Evolutionary conservation across 2,888 invertebrate genomes (phyloP).

Genomic region (Pediacus dermestoides): DNA sequence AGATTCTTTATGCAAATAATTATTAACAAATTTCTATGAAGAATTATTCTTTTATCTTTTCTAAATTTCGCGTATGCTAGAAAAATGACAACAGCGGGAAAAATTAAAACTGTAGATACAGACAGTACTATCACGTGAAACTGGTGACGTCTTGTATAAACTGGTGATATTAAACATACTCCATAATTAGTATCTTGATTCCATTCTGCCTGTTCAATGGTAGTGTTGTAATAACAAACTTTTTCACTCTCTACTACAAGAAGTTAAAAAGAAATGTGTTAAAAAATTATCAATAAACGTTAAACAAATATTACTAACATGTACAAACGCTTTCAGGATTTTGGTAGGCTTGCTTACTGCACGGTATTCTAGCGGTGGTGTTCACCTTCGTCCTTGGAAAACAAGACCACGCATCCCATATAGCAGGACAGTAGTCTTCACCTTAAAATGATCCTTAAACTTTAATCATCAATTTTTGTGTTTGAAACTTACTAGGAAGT

Average conservation of each 20-base stretch:
- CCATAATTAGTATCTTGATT: constrained; percentile 57
- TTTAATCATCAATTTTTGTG: neutral
- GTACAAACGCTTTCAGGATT: constrained; percentile 58
- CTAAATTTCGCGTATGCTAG: constrained; percentile 55
- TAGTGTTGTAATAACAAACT: constrained; percentile 53
- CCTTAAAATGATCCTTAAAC: constrained; percentile 23
- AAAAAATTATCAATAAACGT: constrained; percentile 2
- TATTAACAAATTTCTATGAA: constrained; percentile 61
- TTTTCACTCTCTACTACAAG: constrained; percentile 58
- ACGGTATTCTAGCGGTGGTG: constrained; percentile 50
- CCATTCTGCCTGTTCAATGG: constrained; percentile 48
- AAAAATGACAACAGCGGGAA: constrained; percentile 59
- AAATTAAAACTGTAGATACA: constrained; percentile 53
- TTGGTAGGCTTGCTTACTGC: constrained; percentile 60
- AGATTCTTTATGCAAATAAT: constrained; percentile 58
- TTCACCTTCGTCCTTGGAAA: constrained; percentile 52
- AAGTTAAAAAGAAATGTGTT: constrained; percentile 5
- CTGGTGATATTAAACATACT: constrained; percentile 56
- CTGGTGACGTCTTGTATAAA: constrained; percentile 52
- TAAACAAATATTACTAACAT: constrained; percentile 36
- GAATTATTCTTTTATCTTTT: constrained; percentile 51
- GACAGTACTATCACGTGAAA: constrained; percentile 56
- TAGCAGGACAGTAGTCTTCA: constrained; percentile 51
- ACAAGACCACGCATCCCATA: constrained; percentile 66
- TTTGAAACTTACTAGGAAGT: constrained; percentile 21